Evolutionary conservation across 2,888 invertebrate species (phyloP), one percentile per base, ranked within the genome.

Genomic region (Drosophila anceps): DNA sequence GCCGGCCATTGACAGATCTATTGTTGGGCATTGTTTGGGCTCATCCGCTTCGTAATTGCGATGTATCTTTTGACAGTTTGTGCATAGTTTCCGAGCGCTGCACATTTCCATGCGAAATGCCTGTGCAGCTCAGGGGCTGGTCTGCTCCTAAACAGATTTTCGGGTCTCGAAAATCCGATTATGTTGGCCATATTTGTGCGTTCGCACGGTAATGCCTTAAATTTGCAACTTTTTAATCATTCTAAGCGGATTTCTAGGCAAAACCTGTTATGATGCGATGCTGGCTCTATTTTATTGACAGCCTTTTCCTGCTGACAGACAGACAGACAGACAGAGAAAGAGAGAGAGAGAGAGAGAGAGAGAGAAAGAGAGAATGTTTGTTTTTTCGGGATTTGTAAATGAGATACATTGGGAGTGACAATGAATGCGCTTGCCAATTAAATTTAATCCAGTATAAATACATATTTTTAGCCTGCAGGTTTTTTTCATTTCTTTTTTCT

Each of bases 171-270:
- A 82, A 90, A 90, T 88, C 90, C 84, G 85, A 82, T 91, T 85
- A 84, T 76, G 74, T 65, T 82, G 71, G 73, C 75, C 80, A 78
- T 85, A 77, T 90, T 84, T 81, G 76, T 82, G 85, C 90, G 76
- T 77, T 79, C 85, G 82, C 79, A 84, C 81, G 79, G 69, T 87
- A 90, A 90, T 82, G 57, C 82, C 61, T 83, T 75, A 82, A 86
- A 80, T 85, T 86, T 76, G 88, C 90, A 88, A 89, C 90, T 89
- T 90, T 90, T 83, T 84, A 91, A 91, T 86, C 90, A 84, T 81
- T 77, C 73, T 90, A 90, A 91, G 80, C 90, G 84, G 89, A 84
- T 91, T 90, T 74, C 60, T 39, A 65, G 29, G 27, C 54, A 60
- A 77, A 81, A 90, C 90, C 84, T 84, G 85, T 88, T 75, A 44